These are phyloP conservation scores for Mechanitis messenoides DNA, from an alignment of 2,888 invertebrate genomes.

Conservation along the genomic window DNA sequence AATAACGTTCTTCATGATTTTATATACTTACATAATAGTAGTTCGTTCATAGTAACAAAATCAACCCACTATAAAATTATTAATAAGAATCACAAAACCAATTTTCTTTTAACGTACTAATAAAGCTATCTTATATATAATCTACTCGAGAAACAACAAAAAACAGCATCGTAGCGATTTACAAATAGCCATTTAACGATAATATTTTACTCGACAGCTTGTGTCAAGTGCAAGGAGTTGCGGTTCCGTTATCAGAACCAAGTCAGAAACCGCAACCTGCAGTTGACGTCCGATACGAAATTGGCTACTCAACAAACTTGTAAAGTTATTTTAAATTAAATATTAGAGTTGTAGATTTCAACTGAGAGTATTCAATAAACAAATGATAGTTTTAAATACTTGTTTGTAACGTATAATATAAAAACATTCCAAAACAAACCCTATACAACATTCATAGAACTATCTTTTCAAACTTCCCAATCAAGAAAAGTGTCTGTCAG, in stretches of 20 bases:
- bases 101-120: neutral
- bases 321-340: slow-evolving; percentile 12
- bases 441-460: neutral
- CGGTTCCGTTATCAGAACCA: slow-evolving; percentile 35
- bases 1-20: too few species aligned
- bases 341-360: neutral
- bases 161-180: slow-evolving; percentile 1
- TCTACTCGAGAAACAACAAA: neutral
- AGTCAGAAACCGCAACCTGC: slow-evolving; percentile 30
- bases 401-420: too few species aligned
- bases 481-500: neutral
- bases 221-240: slow-evolving; percentile 47
- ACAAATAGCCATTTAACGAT: slow-evolving; percentile 9
- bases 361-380: too few species aligned
- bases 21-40: too few species aligned
- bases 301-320: slow-evolving; percentile 8
- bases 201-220: slow-evolving; percentile 28
- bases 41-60: too few species aligned
- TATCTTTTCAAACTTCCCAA: slow-evolving; percentile 7
- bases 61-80: too few species aligned
- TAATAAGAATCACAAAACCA: too few species aligned
- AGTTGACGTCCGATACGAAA: slow-evolving; percentile 16
- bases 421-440: too few species aligned
- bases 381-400: too few species aligned
- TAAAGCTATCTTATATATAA: neutral